Base-by-base conservation (phyloP, 53 echinoderm and acorn worm species). In the Arbacia lixula region DNA sequence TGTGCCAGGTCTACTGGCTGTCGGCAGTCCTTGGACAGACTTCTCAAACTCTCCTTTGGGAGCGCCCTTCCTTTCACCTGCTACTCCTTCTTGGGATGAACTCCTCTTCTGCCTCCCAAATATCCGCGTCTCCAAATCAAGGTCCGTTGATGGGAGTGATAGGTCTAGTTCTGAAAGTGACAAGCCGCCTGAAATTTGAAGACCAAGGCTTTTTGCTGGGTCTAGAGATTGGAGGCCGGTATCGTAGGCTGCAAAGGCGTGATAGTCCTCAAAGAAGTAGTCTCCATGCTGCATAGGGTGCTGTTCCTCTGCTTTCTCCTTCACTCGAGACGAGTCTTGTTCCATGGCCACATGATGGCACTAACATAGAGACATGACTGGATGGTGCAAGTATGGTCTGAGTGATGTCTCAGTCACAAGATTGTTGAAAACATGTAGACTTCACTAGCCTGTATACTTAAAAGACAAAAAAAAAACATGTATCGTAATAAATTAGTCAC, bases 271-370 rank as follows among this genome's bases (percentile, higher is more conserved):
- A 27, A 22, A 78, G 31, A 12, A 10, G 64, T 64, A 26, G 2
- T 81, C 82, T 31, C 51, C 46, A 64, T 41, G 46, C 32, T 31
- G 63, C 19, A 21, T 17, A 8, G 1, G 29, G 62, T 61, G 8
- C 24, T 2, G 25, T 3, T 79, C 12, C 1, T 81, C 82, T 61
- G 43, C 31, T 29, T 28, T 39, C 19, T 63, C 46, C 62, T 42
- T 61, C 82, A 49, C 64, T 41, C 32, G 28, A 29, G 46, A 63
- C 28, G 64, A 63, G 62, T 63, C 82, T 51, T 31, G 82, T 81
- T 81, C 82, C 82, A 81, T 81, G 62, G 82, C 82, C 82, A 81
- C 82, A 81, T 81, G 82, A 43, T 81, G 82, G 62, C 39, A 32
- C 46, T 63, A 69, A 29, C 42, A 34, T 69, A 1, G 43, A 69